Conservation (phyloP, 2,797 vertebrate genomes). For the Karalla daura region DNA sequence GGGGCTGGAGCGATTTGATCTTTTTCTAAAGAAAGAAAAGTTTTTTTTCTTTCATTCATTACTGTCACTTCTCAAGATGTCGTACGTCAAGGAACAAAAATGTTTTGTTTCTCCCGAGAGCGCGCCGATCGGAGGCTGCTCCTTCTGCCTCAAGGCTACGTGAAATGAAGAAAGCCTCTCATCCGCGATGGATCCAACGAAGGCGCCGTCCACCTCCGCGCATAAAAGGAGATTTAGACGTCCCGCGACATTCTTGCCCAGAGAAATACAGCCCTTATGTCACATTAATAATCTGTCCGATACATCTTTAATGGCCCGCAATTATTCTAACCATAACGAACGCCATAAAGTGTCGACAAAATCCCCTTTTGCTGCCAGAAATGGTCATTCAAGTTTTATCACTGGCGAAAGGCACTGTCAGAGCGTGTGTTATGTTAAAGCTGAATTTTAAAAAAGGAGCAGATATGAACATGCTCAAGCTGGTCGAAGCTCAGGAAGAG, state of each 20-base stretch:
- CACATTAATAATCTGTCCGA: conserved; percentile 22
- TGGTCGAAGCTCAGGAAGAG: too few relatives aligned
- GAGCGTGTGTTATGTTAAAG: not conserved
- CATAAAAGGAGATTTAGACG: conserved; percentile 27
- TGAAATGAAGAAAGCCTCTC: not conserved
- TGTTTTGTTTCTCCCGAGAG: not conserved
- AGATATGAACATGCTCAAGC: too few relatives aligned
- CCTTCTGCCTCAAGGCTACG: conserved; percentile 2
- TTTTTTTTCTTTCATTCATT: not conserved
- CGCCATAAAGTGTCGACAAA: not conserved
- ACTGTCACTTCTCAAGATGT: not conserved
- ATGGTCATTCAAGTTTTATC: conserved; percentile 5
- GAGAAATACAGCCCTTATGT: conserved; percentile 11
- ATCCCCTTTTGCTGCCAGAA: not conserved
- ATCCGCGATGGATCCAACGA: conserved; percentile 12
- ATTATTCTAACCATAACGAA: conserved; percentile 9
- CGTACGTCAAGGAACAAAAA: not conserved
- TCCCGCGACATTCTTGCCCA: not conserved
- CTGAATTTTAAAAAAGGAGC: not conserved
- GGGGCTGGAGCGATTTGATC: not conserved
- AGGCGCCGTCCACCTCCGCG: not conserved
- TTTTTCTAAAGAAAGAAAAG: conserved; percentile 1
- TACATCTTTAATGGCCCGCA: conserved; percentile 15
- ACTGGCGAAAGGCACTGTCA: not conserved
- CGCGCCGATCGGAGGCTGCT: not conserved